Percentiles rank a stretch among this genome's conserved stretches.
These are phyloP conservation scores for Mimumesa dahlbomi DNA, from an alignment of 2,888 invertebrate species.

Conservation along the genomic window DNA sequence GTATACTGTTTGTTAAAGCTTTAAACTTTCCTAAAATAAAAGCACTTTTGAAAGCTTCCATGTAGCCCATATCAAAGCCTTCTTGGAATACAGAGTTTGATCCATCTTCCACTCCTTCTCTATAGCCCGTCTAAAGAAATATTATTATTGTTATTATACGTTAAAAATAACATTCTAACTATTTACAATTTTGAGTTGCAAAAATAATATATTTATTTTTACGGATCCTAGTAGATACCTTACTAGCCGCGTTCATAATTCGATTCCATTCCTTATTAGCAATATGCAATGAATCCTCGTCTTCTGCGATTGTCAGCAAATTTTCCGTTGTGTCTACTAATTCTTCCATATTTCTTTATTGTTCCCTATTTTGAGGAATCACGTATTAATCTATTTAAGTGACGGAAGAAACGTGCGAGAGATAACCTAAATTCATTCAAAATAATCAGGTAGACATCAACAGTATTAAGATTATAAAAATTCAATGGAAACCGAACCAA, in stretches of 20 bases:
- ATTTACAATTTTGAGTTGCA: not conserved
- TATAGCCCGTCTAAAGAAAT: conserved; percentile 83
- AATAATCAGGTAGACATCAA: not conserved
- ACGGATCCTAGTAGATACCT: conserved; percentile 41
- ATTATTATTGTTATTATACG: too few relatives aligned
- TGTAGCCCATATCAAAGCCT: conserved; percentile 87
- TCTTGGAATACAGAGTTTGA: conserved; percentile 84
- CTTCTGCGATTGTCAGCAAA: conserved; percentile 2
- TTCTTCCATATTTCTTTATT: conserved; percentile 55
- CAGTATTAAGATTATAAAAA: not conserved
- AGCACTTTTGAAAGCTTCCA: conserved; percentile 84
- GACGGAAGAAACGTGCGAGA: not conserved
- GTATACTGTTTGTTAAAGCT: conserved; percentile 69
- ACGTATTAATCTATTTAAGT: not conserved
- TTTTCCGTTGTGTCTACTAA: conserved; percentile 1
- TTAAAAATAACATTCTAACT: conserved; percentile 3
- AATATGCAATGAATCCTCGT: conserved; percentile 67
- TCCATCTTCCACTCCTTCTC: conserved; percentile 86
- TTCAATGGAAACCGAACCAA: conserved; percentile 47
- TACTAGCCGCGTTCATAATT: conserved; percentile 63
- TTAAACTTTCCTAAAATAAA: conserved; percentile 82
- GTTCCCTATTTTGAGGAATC: not conserved
- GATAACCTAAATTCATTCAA: conserved; percentile 26
- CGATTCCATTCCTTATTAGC: conserved; percentile 73
- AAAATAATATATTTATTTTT: not conserved